Percentiles rank a stretch among this genome's conserved stretches.
Conservation (phyloP, 2,113 vertebrate species). For the Syngnathus typhle region DNA sequence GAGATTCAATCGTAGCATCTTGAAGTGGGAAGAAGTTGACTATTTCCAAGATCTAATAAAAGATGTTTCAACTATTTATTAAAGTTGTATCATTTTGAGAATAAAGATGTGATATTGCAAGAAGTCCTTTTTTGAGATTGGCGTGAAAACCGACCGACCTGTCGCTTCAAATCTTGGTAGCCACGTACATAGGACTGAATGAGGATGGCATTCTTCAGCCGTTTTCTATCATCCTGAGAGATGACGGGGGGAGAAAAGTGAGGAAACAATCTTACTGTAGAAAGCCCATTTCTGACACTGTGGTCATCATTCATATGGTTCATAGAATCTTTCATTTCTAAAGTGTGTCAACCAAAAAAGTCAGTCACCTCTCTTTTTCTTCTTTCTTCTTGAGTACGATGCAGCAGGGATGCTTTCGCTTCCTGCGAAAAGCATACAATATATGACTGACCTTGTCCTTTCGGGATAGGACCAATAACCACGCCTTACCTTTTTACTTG, state of each 20-base stretch:
- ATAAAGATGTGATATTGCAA: neutral
- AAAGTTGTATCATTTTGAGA: neutral
- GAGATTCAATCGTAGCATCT: too few species aligned
- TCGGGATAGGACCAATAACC: neutral
- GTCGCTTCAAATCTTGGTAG: conserved; percentile 87
- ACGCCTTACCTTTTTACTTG: conserved; percentile 83
- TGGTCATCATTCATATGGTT: too few species aligned
- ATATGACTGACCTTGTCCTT: conserved; percentile 13
- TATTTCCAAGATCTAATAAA: neutral
- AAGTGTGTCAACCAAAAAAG: too few species aligned
- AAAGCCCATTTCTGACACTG: neutral
- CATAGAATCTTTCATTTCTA: too few species aligned
- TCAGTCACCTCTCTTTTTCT: conserved; percentile 87
- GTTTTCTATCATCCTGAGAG: conserved; percentile 85
- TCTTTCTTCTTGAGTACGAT: conserved; percentile 96
- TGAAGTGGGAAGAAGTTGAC: neutral
- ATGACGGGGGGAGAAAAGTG: neutral
- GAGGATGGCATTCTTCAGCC: conserved; percentile 91
- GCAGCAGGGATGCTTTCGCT: conserved; percentile 93
- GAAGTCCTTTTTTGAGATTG: neutral
- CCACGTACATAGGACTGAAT: conserved; percentile 96
- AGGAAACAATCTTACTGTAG: neutral
- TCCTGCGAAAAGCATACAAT: conserved; percentile 69
- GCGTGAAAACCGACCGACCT: conserved; percentile 76
- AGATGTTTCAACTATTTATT: neutral